These are phyloP conservation scores for Grallaria varia DNA, from an alignment of 2,113 vertebrate genomes.

Conservation along the genomic window DNA sequence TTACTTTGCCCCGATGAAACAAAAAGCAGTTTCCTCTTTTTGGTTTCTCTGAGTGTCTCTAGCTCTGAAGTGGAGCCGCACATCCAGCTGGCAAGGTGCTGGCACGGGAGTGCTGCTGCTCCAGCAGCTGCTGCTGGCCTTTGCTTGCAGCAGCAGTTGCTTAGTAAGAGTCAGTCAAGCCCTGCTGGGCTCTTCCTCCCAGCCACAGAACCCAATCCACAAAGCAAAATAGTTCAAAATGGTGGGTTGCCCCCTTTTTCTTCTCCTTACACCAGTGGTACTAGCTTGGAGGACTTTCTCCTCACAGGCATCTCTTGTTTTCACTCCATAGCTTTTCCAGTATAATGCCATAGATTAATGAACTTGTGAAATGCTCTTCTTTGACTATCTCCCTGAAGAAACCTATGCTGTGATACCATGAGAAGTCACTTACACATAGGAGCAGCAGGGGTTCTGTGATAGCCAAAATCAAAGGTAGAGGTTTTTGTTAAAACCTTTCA, in stretches of 20 bases:
- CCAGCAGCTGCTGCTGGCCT: background rate
- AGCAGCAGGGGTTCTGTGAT: background rate
- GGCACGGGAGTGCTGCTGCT: background rate
- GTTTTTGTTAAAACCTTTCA: conserved; percentile 20
- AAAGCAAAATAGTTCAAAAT: background rate
- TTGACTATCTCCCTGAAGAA: background rate
- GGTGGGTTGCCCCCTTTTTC: background rate
- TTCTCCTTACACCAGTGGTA: background rate
- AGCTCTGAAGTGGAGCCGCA: background rate
- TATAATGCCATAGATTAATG: background rate
- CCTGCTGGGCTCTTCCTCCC: background rate
- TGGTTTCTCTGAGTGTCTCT: background rate
- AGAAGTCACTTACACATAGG: background rate
- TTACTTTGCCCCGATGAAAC: background rate
- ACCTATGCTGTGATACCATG: background rate
- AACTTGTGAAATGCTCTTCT: background rate
- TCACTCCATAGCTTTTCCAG: background rate
- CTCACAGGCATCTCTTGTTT: background rate
- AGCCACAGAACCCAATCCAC: background rate
- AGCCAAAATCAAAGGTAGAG: background rate
- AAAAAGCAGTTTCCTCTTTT: background rate
- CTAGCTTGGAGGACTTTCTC: background rate
- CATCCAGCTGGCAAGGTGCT: background rate
- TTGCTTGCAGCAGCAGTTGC: background rate
- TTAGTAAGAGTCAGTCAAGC: background rate